These are phyloP conservation scores for Rutpela maculata DNA, from an alignment of 2,888 invertebrate genomes.

Conservation along the genomic window DNA sequence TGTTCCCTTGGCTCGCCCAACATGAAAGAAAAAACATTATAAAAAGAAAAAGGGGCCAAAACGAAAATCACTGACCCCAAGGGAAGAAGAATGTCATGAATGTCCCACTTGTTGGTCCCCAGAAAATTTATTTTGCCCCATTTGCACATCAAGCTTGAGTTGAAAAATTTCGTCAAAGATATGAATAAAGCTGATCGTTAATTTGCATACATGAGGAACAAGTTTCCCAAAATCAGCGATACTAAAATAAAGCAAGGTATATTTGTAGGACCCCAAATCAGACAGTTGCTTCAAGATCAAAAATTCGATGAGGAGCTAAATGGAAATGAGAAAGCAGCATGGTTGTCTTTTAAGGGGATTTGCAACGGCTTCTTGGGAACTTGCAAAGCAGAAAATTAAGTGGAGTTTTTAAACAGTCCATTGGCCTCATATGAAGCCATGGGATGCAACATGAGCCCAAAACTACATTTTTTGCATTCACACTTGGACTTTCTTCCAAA, in stretches of 20 bases:
- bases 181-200: neutral
- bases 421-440: neutral
- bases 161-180: constrained; percentile 1
- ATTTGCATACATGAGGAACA: neutral
- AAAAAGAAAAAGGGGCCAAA: too few relatives aligned
- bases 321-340: neutral
- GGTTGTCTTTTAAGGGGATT: neutral
- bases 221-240: neutral
- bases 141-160: neutral
- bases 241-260: neutral
- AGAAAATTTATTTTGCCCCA: too few relatives aligned
- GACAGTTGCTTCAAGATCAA: neutral
- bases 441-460: too few relatives aligned
- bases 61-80: too few relatives aligned
- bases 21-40: too few relatives aligned
- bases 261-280: neutral
- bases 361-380: neutral
- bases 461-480: too few relatives aligned
- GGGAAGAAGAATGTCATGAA: too few relatives aligned
- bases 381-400: neutral
- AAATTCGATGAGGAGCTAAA: neutral
- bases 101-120: too few relatives aligned
- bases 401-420: neutral
- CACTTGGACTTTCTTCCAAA: neutral
- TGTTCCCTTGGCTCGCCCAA: too few relatives aligned